phyloP scores from a whole-genome alignment of 2,113 vertebrate species.

The Apteryx mantelli region DNA sequence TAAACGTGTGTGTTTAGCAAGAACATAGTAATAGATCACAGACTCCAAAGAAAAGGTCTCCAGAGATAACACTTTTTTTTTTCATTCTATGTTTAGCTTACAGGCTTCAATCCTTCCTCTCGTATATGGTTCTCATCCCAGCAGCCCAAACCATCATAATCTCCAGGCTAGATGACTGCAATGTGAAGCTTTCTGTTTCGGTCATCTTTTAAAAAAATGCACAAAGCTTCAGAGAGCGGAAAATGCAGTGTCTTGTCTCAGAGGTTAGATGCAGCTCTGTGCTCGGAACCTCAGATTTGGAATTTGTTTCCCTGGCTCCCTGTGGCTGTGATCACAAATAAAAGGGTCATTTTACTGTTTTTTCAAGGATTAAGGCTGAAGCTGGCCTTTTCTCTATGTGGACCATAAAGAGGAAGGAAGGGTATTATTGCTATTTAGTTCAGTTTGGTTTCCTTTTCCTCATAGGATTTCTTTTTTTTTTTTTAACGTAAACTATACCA shows the following conservation, averaged over 20 bases:
- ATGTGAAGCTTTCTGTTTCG: background rate
- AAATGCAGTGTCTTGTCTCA: background rate
- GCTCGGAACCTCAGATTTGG: background rate
- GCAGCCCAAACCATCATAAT: background rate
- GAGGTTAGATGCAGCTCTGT: background rate
- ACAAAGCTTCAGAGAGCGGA: background rate
- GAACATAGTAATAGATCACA: background rate
- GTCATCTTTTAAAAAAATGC: background rate
- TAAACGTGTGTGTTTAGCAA: conserved; percentile 12
- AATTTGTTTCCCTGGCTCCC: background rate
- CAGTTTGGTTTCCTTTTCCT: background rate
- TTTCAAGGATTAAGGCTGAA: background rate
- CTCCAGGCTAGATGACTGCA: background rate
- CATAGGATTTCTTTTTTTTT: background rate
- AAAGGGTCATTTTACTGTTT: background rate
- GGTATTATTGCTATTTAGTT: background rate
- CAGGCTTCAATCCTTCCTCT: background rate
- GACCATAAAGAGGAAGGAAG: background rate
- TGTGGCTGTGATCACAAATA: background rate
- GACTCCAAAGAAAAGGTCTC: background rate
- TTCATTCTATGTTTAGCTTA: background rate
- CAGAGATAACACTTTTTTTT: background rate
- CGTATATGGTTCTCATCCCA: background rate
- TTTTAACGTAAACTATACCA: background rate
- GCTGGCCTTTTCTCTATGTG: background rate